Evolutionary conservation across 2,113 vertebrate genomes (phyloP), one percentile per base, ranked within the genome.

Genomic region (cat (Felis catus)): DNA sequence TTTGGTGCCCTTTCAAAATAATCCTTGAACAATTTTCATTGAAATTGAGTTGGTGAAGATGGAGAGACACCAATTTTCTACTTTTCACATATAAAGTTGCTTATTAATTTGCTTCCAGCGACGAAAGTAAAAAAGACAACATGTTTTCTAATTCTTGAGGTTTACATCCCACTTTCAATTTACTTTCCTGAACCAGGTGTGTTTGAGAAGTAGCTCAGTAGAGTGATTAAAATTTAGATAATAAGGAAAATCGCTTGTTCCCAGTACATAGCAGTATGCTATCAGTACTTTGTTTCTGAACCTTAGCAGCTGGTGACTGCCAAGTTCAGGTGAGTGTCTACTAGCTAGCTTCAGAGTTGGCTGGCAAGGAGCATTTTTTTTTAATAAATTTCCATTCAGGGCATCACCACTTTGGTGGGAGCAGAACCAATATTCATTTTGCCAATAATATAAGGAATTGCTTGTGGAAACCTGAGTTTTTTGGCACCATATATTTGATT

Each of bases 401-500:
- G 41, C 85, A 93, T 88, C 3, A 3, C 80, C 29, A 84, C 91
- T 96, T 89, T 92, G 76, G 88, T 71, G 65, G 84, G 70, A 96
- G 66, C 95, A 97, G 73, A 61, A 95, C 90, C 90, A 96, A 73
- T 97, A 97, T 96, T 89, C 95, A 78, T 94, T 94, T 92, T 96
- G 95, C 93, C 88, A 95, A 91, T 90, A 95, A 96, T 95, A 78
- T 88, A 97, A 98, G 95, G 81, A 92, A 82, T 89, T 81, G 97
- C 94, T 94, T 92, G 66, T 89, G 78, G 65, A 92, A 89, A 94
- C 70, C 36, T 96, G 97, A 96, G 84, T 51, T 45, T 94, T 95
- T 98, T 92, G 97, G 96, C 95, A 96, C 65, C 9, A 13, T 80
- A 33, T 93, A 94, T 85, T 97, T 96, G 98, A 97, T 97, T 95